Evolutionary conservation across 2,113 vertebrate species (phyloP).

Genomic region (Toxostoma redivivum): DNA sequence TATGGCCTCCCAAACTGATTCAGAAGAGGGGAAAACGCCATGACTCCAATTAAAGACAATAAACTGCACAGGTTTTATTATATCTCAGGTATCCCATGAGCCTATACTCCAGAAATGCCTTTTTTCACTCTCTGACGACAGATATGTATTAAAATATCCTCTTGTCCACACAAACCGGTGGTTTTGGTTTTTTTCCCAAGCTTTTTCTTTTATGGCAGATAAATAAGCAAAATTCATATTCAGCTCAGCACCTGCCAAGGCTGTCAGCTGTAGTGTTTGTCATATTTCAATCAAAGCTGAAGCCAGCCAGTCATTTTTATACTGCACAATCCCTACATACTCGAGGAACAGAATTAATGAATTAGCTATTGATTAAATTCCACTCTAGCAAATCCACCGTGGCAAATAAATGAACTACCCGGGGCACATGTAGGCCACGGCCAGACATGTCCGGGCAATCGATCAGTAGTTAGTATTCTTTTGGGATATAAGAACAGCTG

Average conservation of each 20-base stretch:
- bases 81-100: constrained; percentile 10
- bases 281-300: constrained; percentile 83
- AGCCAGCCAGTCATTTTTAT: constrained; percentile 68
- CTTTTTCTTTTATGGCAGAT: constrained; percentile 49
- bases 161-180: not conserved
- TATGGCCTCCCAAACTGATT: not conserved
- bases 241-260: constrained; percentile 36
- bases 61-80: not conserved
- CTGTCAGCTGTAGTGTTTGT: constrained; percentile 67
- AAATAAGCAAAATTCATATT: constrained; percentile 71
- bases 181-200: not conserved
- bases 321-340: constrained; percentile 57
- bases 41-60: constrained; percentile 40
- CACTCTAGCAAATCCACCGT: constrained; percentile 89
- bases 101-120: not conserved
- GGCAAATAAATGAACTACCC: constrained; percentile 91
- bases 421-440: constrained; percentile 84
- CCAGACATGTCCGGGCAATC: constrained; percentile 83
- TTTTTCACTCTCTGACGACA: not conserved
- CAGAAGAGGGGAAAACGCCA: not conserved
- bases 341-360: constrained; percentile 85
- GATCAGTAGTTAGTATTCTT: constrained; percentile 89
- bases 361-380: constrained; percentile 96
- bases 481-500: constrained; percentile 78
- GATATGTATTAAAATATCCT: constrained; percentile 14